Evolutionary conservation across 2,888 invertebrate genomes (phyloP).

Genomic region (Tetragonisca angustula): DNA sequence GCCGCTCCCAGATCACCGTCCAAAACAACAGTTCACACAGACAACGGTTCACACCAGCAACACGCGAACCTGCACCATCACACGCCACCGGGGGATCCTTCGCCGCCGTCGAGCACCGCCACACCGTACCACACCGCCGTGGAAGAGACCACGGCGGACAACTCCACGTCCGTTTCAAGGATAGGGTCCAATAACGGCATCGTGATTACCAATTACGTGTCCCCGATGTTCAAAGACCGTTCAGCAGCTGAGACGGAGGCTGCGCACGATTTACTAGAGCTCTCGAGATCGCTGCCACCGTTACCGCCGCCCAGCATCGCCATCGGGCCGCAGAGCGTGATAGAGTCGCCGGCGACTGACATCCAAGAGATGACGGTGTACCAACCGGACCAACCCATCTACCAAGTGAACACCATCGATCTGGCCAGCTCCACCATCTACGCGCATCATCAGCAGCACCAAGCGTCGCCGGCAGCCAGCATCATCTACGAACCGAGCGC

Average conservation of each 20-base stretch:
- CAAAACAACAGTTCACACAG: conserved; percentile 17
- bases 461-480: conserved; percentile 74
- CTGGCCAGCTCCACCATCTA: conserved; percentile 66
- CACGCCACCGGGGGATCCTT: conserved; percentile 47
- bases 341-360: conserved; percentile 82
- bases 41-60: not conserved
- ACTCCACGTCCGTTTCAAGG: conserved; percentile 25
- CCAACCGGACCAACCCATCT: conserved; percentile 78
- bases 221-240: conserved; percentile 78
- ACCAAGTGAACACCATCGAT: conserved; percentile 81
- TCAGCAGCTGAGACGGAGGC: conserved; percentile 94
- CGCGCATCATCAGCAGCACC: conserved; percentile 65
- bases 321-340: conserved; percentile 86
- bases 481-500: conserved; percentile 83
- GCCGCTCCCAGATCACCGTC: conserved; percentile 38
- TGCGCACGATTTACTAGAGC: conserved; percentile 91
- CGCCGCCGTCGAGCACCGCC: conserved; percentile 47
- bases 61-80: conserved; percentile 38
- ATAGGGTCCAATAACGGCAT: conserved; percentile 53
- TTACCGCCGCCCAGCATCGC: conserved; percentile 89
- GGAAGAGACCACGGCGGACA: conserved; percentile 26
- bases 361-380: conserved; percentile 82
- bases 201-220: conserved; percentile 62
- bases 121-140: conserved; percentile 47
- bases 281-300: conserved; percentile 91